A percentile compares a stretch with the other conserved stretches of the same genome.
Conservation (phyloP, 2,888 invertebrate genomes). For the Drosophila eohydei region DNA sequence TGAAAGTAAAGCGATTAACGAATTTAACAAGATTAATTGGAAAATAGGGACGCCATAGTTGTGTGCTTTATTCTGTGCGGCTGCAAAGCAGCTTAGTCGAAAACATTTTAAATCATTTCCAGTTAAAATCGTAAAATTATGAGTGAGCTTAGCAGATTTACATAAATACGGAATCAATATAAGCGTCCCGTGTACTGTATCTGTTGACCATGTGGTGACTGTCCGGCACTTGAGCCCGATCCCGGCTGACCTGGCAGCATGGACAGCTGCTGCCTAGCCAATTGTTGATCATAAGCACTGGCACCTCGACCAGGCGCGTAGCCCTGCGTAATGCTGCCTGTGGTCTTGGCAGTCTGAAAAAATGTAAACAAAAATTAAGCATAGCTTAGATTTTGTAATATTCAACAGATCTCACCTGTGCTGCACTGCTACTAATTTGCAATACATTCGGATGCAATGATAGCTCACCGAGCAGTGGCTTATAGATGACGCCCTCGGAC, state of each 20-base stretch:
- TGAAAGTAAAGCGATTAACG: neutral
- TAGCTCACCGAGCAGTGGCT: conserved; percentile 82
- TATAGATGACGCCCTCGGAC: conserved; percentile 83
- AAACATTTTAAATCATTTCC: conserved; percentile 42
- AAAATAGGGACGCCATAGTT: conserved; percentile 81
- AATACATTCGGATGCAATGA: conserved; percentile 83
- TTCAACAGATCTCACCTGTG: conserved; percentile 66
- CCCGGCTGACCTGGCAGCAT: conserved; percentile 77
- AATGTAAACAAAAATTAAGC: neutral
- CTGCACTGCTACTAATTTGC: conserved; percentile 79
- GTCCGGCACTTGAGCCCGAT: conserved; percentile 58
- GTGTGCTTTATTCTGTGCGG: conserved; percentile 67
- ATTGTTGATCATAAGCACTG: conserved; percentile 76
- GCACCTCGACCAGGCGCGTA: conserved; percentile 90
- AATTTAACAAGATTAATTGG: conserved; percentile 33
- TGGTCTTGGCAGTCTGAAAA: conserved; percentile 89
- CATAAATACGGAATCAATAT: conserved; percentile 64
- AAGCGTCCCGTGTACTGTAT: conserved; percentile 80
- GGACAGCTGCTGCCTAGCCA: conserved; percentile 80
- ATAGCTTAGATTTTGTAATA: neutral
- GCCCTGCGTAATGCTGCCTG: conserved; percentile 93
- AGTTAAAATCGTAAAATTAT: conserved; percentile 67
- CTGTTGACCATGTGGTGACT: conserved; percentile 75
- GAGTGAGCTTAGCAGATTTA: conserved; percentile 51
- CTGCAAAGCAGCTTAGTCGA: conserved; percentile 48